These are phyloP conservation scores for Bombus pascuorum DNA, from an alignment of 1,140 invertebrate species.

Conservation along the genomic window DNA sequence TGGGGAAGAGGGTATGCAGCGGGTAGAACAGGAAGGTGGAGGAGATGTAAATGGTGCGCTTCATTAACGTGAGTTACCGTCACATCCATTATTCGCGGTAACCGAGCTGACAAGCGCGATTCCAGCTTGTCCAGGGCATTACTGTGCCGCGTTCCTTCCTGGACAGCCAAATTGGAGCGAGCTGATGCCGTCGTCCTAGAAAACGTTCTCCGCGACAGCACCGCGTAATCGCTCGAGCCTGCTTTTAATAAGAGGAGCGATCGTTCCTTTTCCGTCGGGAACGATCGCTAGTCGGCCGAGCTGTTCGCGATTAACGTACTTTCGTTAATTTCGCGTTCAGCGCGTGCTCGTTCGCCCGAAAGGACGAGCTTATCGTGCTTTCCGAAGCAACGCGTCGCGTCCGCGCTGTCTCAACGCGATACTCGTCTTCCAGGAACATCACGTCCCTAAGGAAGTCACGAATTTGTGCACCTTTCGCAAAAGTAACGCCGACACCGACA, in stretches of 20 bases:
- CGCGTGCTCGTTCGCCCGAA: not conserved
- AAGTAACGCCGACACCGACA: not conserved
- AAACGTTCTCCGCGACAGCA: slow-evolving; percentile 22
- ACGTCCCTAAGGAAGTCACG: slow-evolving; percentile 1
- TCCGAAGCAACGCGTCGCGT: not conserved
- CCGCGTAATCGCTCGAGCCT: slow-evolving; percentile 20
- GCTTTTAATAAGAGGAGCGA: slow-evolving; percentile 1
- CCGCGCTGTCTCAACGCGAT: not conserved
- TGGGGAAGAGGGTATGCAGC: not conserved
- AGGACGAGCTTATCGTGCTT: not conserved
- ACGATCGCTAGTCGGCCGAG: not conserved
- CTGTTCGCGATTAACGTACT: slow-evolving; percentile 17
- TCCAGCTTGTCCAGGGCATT: slow-evolving; percentile 66
- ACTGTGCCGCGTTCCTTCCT: slow-evolving; percentile 42
- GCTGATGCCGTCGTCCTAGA: slow-evolving; percentile 13
- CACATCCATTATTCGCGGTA: slow-evolving; percentile 71
- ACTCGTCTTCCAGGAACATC: not conserved
- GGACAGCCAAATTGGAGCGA: slow-evolving; percentile 55
- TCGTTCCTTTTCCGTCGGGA: not conserved
- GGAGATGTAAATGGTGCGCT: slow-evolving; percentile 73
- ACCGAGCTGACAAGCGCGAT: slow-evolving; percentile 70
- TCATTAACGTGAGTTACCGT: slow-evolving; percentile 74
- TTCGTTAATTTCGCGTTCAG: not conserved
- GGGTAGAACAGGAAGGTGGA: slow-evolving; percentile 29
- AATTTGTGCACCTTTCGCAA: not conserved